Percentiles rank a stretch among this genome's conserved stretches.
These are phyloP conservation scores for silkworm (Bombyx mori) DNA, from an alignment of 1,140 invertebrate genomes.

Conservation along the genomic window ASM3026992v2 NC_085121.1:14998501-14999000, in stretches of 20 bases:
- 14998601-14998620: conserved; percentile 12
- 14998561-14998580: conserved; percentile 13
- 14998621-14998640: conserved; percentile 15
- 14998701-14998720: conserved; percentile 9
- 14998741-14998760: conserved; percentile 13
- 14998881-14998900: conserved; percentile 20
- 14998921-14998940: conserved; percentile 9
- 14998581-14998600: conserved; percentile 12
- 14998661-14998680: conserved; percentile 10
- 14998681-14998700: conserved; percentile 17
- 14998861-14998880: conserved; percentile 14
- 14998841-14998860: conserved; percentile 15
- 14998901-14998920: conserved; percentile 12
- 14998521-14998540: conserved; percentile 16
- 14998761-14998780: conserved; percentile 13
- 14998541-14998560: conserved; percentile 14
- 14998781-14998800: conserved; percentile 14
- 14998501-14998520: conserved; percentile 17
- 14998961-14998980: conserved; percentile 17
- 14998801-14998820: not conserved
- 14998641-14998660: conserved; percentile 9
- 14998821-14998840: conserved; percentile 15
- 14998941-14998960: conserved; percentile 14
- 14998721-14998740: conserved; percentile 18
- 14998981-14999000: conserved; percentile 23